Percentiles rank a stretch among this genome's conserved stretches.
Evolutionary conservation across 2,888 invertebrate species (phyloP).

Genomic region (Harpalus rufipes): DNA sequence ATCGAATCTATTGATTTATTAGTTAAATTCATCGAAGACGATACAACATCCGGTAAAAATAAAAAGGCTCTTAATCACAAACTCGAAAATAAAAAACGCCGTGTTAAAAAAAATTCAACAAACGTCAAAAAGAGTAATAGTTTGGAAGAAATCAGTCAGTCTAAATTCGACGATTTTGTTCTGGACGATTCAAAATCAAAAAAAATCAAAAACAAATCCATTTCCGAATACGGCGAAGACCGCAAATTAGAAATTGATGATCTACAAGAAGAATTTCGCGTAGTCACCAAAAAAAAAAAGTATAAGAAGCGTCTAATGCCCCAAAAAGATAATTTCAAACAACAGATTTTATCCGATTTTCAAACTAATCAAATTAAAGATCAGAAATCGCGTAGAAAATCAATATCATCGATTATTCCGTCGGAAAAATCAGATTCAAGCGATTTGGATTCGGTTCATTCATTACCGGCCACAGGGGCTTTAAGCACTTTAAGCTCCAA

Average conservation of each 20-base stretch:
- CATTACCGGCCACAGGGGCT: conserved; percentile 78
- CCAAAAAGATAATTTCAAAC: neutral
- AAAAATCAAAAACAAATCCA: conserved; percentile 73
- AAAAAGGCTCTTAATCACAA: conserved; percentile 72
- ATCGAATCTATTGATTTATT: conserved; percentile 85
- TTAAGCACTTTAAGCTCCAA: neutral
- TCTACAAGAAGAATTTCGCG: conserved; percentile 84
- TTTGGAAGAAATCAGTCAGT: conserved; percentile 89
- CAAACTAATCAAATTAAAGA: neutral
- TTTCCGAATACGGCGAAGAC: conserved; percentile 71
- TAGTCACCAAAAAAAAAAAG: conserved; percentile 90
- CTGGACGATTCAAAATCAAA: conserved; percentile 73
- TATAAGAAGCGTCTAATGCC: conserved; percentile 82
- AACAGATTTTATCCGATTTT: conserved; percentile 45
- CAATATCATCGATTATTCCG: conserved; percentile 89
- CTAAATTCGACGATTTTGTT: conserved; percentile 86
- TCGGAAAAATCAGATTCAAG: conserved; percentile 91
- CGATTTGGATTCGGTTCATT: conserved; percentile 91
- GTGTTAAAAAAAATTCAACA: conserved; percentile 70
- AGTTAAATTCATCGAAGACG: conserved; percentile 88
- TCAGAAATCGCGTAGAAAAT: conserved; percentile 79
- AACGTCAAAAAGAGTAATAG: conserved; percentile 85
- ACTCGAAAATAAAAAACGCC: conserved; percentile 70
- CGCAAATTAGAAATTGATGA: conserved; percentile 77
- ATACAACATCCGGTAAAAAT: conserved; percentile 75